phyloP scores from a whole-genome alignment of 2,797 vertebrate species.

The Miichthys miiuy region DNA sequence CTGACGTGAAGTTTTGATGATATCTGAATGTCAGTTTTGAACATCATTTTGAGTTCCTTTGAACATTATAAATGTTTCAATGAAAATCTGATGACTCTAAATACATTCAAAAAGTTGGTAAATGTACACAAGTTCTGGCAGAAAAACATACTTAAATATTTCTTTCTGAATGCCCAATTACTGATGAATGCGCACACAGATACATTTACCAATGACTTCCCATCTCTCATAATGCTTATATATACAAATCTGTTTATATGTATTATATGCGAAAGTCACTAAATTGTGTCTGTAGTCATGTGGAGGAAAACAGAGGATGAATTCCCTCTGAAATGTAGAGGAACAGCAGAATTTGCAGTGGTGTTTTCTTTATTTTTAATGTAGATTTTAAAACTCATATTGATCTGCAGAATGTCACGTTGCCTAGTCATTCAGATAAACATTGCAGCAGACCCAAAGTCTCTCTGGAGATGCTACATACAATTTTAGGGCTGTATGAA shows the following conservation, averaged over 20 bases:
- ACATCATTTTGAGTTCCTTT: not conserved
- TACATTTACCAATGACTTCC: not conserved
- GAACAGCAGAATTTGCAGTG: too few relatives aligned
- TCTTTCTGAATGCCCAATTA: not conserved
- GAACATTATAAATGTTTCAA: not conserved
- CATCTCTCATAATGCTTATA: not conserved
- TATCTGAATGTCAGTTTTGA: not conserved
- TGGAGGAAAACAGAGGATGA: not conserved
- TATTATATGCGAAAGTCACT: not conserved
- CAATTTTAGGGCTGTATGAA: not conserved
- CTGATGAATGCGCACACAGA: not conserved
- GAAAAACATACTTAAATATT: not conserved
- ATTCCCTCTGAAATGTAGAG: not conserved
- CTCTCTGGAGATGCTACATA: not conserved
- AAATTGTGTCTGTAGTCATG: not conserved
- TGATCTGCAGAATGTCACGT: too few relatives aligned
- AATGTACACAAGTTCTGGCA: not conserved
- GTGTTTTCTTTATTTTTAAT: not conserved
- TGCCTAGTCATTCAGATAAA: too few relatives aligned
- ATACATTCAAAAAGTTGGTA: not conserved
- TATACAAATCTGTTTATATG: too few relatives aligned
- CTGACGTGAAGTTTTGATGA: slow-evolving; percentile 18
- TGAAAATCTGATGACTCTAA: not conserved
- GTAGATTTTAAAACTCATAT: too few relatives aligned
- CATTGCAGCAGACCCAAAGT: too few relatives aligned